Base-by-base conservation (phyloP, 2,113 vertebrate species). In the Notothenia coriiceps region DNA sequence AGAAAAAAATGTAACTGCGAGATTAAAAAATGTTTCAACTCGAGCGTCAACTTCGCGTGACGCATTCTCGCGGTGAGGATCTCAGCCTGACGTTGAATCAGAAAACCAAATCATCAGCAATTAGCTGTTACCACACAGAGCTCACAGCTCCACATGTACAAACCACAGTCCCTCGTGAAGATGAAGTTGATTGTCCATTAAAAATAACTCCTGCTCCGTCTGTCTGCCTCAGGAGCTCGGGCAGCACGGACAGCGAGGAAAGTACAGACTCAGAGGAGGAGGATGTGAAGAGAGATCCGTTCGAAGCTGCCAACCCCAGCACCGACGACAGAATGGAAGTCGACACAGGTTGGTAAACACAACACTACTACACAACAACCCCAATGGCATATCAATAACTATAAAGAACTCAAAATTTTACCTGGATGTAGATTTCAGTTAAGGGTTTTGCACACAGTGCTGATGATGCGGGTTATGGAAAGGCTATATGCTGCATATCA, bases 191-290 rank as follows among this genome's bases (percentile, higher is more conserved):
- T 46, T 33, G 7, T 0, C 2, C 2, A 10, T 52, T 62, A 51
- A 6, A 68, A 63, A 11, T 79, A 15, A 68, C 40, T 2, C 1
- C 14, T 50, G 2, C 18, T 69, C 3, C 46, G 15, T 73, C 43
- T 79, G 13, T 87, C 3, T 1, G 13, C 71, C 10, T 40, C 85
- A 96, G 93, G 91, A 99, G 97, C 91, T 99, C 98, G 33, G 98
- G 98, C 79, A 99, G 98, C 86, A 99, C 98, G 0, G 98, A 99
- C 94, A 99, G 98, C 4, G 98, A 99, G 88, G 98, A 99, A 85
- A 99, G 98, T 83, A 99, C 98, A 49, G 98, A 99, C 87, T 99
- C 98, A 0, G 98, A 99, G 88, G 98, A 99, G n/a, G 98, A 99
- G 75, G 98, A 99, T 67, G 96, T 91, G 1, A 99, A 99, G 80